Percentiles rank a stretch among this genome's conserved stretches.
Conservation (phyloP, 2,888 invertebrate genomes). For the Morpho achilles region DNA sequence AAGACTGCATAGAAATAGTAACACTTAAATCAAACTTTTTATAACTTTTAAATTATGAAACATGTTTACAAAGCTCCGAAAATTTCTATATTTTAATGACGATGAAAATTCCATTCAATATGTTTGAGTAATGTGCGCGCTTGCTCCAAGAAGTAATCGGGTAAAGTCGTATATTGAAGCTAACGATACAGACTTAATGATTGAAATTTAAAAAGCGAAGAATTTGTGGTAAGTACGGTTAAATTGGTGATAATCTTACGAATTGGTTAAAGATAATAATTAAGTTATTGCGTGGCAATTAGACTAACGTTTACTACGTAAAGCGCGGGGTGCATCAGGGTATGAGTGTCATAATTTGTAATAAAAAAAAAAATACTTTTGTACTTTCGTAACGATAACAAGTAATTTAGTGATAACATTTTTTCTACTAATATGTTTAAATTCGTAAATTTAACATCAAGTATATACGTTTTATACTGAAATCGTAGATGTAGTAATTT, state of each 20-base stretch:
- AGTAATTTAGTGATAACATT: slow-evolving; percentile 69
- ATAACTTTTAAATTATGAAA: not conserved
- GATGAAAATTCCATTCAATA: not conserved
- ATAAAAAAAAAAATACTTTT: slow-evolving; percentile 58
- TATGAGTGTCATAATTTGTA: slow-evolving; percentile 78
- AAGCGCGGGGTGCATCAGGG: slow-evolving; percentile 78
- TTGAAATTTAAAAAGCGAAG: slow-evolving; percentile 12
- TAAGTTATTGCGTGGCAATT: slow-evolving; percentile 74
- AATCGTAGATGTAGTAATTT: slow-evolving; percentile 74
- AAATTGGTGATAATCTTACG: slow-evolving; percentile 69
- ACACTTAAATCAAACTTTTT: not conserved
- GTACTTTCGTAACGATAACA: slow-evolving; percentile 72
- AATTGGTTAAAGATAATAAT: slow-evolving; percentile 73
- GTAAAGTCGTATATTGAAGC: slow-evolving; percentile 26
- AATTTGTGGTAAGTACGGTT: slow-evolving; percentile 28
- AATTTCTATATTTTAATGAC: too few relatives aligned
- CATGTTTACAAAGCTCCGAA: not conserved
- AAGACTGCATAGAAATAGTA: slow-evolving; percentile 22
- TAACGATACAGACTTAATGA: slow-evolving; percentile 17
- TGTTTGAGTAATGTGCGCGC: slow-evolving; percentile 1
- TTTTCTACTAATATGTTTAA: slow-evolving; percentile 70
- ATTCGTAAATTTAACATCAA: slow-evolving; percentile 64
- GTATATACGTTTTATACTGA: slow-evolving; percentile 73
- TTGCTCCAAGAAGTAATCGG: slow-evolving; percentile 12
- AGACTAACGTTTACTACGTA: slow-evolving; percentile 63